Evolutionary conservation across 2,113 vertebrate genomes (phyloP), one percentile per base, ranked within the genome.

Genomic region (Limanda limanda): DNA sequence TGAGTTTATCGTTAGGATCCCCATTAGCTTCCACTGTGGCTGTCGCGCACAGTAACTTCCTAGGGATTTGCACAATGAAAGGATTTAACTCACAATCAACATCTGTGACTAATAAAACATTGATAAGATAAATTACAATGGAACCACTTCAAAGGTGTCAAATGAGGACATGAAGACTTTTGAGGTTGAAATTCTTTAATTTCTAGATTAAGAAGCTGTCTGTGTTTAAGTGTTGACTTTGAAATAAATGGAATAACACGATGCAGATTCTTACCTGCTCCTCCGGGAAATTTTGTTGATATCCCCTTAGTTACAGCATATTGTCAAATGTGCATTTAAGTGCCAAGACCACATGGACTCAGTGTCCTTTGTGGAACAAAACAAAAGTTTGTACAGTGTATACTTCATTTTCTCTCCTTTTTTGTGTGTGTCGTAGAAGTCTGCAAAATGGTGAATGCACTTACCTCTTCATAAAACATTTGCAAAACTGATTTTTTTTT

Each of bases 81-180:
- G 37, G 1, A 73, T 54, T 58, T 9, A 21, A 69, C 45, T 79
- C n/a, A 60, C 51, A n/a, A 21, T 60, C 37, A 69, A 48, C 24
- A 47, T 37, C 42, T 70, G 9, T 60, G 42, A 63, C 57, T 45
- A 68, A 64, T 67, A 21, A 15, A 73, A 12, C 20, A 37, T 56
- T 48, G 8, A 66, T 14, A 55, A 42, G 31, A 47, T 40, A 25
- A 24, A 56, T 31, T 37, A 20, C 18, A 21, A 25, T 13, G 23
- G 56, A 45, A 11, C 15, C 18, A 9, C 37, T 24, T 1, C 25
- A 45, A 68, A 51, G 14, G 25, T 54, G 51, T 51, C 48, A 51
- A 20, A 51, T 20, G 48, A 20, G 48, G 48, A 54, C 20, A 31
- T 31, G 31, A 31, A 31, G 31, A 31, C 31, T 31, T 15, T 54